phyloP scores from a whole-genome alignment of 2,113 vertebrate genomes.

The Pitta sordida region DNA sequence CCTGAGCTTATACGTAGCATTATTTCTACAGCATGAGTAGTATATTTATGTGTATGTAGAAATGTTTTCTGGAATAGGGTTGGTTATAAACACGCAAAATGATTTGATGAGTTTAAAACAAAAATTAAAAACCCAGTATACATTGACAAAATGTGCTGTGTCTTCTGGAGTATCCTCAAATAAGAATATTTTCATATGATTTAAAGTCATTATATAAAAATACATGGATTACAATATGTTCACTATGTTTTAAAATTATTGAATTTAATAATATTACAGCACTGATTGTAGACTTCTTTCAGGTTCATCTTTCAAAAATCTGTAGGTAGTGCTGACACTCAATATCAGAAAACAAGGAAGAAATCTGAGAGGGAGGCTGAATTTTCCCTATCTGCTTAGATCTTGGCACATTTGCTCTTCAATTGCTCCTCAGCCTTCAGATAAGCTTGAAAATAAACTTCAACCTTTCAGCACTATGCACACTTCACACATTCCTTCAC shows the following conservation, averaged over 20 bases:
- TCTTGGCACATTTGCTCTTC: constrained; percentile 2
- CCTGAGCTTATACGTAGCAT: constrained; percentile 38
- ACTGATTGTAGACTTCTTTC: not conserved
- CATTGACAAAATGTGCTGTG: not conserved
- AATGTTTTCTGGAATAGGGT: constrained; percentile 21
- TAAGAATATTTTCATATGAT: not conserved
- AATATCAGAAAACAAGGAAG: not conserved
- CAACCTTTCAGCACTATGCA: constrained; percentile 39
- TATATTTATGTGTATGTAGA: constrained; percentile 31
- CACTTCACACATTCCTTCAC: constrained; percentile 49
- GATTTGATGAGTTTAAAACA: constrained; percentile 26
- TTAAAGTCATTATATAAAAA: not conserved
- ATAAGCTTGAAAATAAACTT: constrained; percentile 48
- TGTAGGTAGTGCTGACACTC: not conserved
- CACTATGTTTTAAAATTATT: not conserved
- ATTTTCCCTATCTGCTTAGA: not conserved
- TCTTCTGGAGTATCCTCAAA: not conserved
- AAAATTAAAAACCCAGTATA: not conserved
- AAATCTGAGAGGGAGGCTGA: not conserved
- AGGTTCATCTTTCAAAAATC: not conserved
- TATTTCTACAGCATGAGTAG: constrained; percentile 31
- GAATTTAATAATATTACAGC: not conserved
- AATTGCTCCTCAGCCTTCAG: constrained; percentile 29
- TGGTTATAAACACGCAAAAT: constrained; percentile 16
- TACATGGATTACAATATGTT: not conserved